A percentile compares a stretch with the other conserved stretches of the same genome.
Conservation (phyloP, 1,140 invertebrate genomes). For the Dryas iulia region DNA sequence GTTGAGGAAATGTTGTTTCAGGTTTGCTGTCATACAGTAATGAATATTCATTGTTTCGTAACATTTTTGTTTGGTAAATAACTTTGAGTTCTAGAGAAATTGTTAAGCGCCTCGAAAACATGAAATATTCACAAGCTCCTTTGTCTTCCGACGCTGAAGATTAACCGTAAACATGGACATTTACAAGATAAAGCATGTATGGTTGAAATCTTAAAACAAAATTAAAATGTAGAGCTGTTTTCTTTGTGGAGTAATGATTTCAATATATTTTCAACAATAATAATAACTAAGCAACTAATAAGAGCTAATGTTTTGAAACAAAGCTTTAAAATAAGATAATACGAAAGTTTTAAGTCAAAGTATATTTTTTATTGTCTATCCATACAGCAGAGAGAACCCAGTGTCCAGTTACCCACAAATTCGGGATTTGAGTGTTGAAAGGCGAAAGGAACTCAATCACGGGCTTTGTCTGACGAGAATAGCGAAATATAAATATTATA, state of each 20-base stretch:
- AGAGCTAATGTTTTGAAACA: too few species aligned
- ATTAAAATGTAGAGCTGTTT: neutral
- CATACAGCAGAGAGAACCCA: too few species aligned
- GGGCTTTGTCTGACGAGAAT: too few species aligned
- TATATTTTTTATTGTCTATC: too few species aligned
- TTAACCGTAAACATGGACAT: slow-evolving; percentile 46
- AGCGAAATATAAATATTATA: too few species aligned
- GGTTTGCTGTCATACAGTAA: slow-evolving; percentile 21
- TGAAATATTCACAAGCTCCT: slow-evolving; percentile 64
- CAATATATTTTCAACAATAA: neutral
- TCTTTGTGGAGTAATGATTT: neutral
- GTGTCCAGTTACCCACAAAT: too few species aligned
- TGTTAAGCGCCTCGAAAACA: slow-evolving; percentile 53
- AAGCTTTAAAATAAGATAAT: too few species aligned
- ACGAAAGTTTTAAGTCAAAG: too few species aligned
- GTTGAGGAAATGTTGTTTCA: slow-evolving; percentile 21
- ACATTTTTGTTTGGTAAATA: slow-evolving; percentile 58
- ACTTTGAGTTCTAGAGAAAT: slow-evolving; percentile 46
- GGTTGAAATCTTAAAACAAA: slow-evolving; percentile 2
- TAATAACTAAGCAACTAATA: neutral
- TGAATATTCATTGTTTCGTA: slow-evolving; percentile 60
- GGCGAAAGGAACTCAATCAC: too few species aligned
- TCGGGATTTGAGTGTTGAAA: too few species aligned
- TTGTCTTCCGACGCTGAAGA: slow-evolving; percentile 57
- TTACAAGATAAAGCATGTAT: slow-evolving; percentile 59